Conservation (phyloP, 2,888 invertebrate species). For the Dimorphilus gyrociliatus region DNA sequence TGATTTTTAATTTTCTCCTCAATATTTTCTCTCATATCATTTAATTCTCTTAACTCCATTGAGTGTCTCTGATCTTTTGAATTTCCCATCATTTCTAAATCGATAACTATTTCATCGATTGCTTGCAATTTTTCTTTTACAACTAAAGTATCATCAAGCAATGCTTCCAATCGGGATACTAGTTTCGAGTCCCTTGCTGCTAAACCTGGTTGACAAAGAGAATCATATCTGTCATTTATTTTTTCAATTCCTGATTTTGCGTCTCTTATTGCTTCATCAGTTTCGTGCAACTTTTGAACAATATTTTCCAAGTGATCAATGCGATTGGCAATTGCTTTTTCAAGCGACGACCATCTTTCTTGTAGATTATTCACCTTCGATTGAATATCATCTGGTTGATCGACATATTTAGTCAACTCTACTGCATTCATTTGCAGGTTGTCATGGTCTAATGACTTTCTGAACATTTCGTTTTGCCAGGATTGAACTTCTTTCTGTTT, state of each 20-base stretch:
- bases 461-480: no score
- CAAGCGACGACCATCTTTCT: not conserved
- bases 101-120: no score
- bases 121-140: no score
- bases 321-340: slow-evolving; percentile 49
- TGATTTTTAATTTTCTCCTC: not conserved
- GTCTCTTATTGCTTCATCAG: slow-evolving; percentile 64
- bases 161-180: no score
- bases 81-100: no score
- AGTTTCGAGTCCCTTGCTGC: slow-evolving; percentile 65
- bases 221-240: slow-evolving; percentile 67
- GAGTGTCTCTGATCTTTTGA: no score
- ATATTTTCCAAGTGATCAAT: slow-evolving; percentile 67
- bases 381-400: no score
- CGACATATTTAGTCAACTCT: no score
- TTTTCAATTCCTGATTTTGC: slow-evolving; percentile 67
- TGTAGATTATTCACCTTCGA: no score
- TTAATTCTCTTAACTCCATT: not conserved
- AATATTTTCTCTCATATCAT: not conserved
- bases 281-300: slow-evolving; percentile 51
- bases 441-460: no score
- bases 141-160: no score
- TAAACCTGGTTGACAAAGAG: slow-evolving; percentile 51
- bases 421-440: no score
- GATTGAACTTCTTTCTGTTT: slow-evolving; percentile 70